These are phyloP conservation scores for Halictus rubicundus DNA, from an alignment of 1,140 invertebrate genomes.

Conservation along the genomic window DNA sequence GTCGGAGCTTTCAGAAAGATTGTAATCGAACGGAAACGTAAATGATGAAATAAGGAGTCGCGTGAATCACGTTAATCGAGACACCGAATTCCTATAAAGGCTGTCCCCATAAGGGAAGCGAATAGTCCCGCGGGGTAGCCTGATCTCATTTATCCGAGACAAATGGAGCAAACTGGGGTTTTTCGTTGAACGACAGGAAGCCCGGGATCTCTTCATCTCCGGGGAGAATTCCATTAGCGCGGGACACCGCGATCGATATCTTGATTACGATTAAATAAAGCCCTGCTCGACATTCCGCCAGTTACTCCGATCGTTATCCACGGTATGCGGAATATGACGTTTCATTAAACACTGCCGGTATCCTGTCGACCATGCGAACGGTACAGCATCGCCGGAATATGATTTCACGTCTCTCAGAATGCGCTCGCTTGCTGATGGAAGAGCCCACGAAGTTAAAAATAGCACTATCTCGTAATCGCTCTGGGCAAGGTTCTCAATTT, in stretches of 20 bases:
- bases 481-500: too few species aligned
- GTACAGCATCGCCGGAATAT: neutral
- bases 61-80: too few species aligned
- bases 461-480: too few species aligned
- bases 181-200: slow-evolving; percentile 14
- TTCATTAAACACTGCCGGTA: slow-evolving; percentile 28
- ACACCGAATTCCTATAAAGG: too few species aligned
- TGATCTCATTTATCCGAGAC: neutral
- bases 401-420: neutral
- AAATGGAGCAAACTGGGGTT: neutral
- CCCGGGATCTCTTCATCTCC: slow-evolving; percentile 53
- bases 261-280: slow-evolving; percentile 48
- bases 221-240: slow-evolving; percentile 43
- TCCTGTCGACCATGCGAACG: neutral
- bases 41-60: too few species aligned
- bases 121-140: too few species aligned
- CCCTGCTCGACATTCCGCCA: slow-evolving; percentile 43
- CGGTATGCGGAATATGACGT: slow-evolving; percentile 48
- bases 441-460: too few species aligned
- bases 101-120: too few species aligned
- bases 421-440: neutral
- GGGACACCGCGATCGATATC: slow-evolving; percentile 40
- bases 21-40: too few species aligned
- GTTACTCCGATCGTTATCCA: slow-evolving; percentile 27
- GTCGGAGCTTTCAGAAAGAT: too few species aligned